Base-by-base conservation (phyloP, 2,113 vertebrate species). In the Callipepla squamata region DNA sequence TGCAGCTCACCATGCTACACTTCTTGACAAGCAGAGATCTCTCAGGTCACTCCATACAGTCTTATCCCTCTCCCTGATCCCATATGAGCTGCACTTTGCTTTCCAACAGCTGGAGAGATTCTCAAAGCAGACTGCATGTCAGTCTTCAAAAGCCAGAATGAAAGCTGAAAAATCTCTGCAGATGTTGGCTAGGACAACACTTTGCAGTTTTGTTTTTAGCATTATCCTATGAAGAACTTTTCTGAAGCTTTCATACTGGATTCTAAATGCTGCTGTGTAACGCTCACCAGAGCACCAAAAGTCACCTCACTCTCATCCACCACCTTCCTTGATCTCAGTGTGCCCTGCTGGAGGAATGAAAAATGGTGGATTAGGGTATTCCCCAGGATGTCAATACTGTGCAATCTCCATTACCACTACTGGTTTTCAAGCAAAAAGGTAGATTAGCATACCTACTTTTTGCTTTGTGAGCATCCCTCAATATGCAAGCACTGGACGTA, bases 31-130 rank as follows among this genome's bases (percentile, higher is more conserved):
- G 50, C 34, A 32, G 61, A 5, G 0, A 44, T 7, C 25, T 12
- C 80, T 13, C 0, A 0, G 13, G 19, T 63, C 58, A 16, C 53
- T 11, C n/a, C 14, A 2, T 26, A 57, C 45, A 69, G 32, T 16
- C 5, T 7, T 67, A 53, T 8, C 66, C 21, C 62, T n/a, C 42
- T 9, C 51, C 16, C 40, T 40, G 25, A 11, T 7, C 30, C 42
- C 6, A 50, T 26, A 18, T 1, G 15, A 3, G 6, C 40, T 59
- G 48, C 34, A 19, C 30, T 61, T 40, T 0, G 0, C n/a, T 47
- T 73, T 51, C 51, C 51, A 67, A 51, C 47, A 22, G 16, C 42
- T 72, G 13, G 11, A 48, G 26, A 10, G 57, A 70, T 10, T 62
- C 62, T 72, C 30, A 47, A 48, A 76, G 32, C 0, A 7, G 42